phyloP scores from a whole-genome alignment of 2,888 invertebrate species.

The Eupithecia subumbrata region DNA sequence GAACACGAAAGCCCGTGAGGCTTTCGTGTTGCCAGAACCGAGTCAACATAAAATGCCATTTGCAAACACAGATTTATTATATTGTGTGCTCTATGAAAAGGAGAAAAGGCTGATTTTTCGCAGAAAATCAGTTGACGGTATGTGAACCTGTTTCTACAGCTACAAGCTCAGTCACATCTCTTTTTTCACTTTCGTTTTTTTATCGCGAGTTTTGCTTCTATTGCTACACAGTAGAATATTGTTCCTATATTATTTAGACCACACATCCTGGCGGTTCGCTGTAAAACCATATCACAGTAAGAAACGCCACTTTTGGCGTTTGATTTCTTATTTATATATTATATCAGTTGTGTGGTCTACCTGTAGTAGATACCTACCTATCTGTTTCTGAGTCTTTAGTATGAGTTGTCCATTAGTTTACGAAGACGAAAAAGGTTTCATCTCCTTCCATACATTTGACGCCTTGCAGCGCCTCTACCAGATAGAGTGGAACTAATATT shows the following conservation, averaged over 20 bases:
- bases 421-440: too few species aligned
- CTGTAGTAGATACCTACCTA: constrained; percentile 29
- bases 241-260: too few species aligned
- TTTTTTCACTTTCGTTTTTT: constrained; percentile 46
- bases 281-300: too few species aligned
- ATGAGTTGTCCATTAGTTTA: too few species aligned
- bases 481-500: too few species aligned
- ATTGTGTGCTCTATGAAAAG: constrained; percentile 21
- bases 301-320: too few species aligned
- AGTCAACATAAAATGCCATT: constrained; percentile 27
- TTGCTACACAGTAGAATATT: constrained; percentile 24
- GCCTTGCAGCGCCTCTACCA: too few species aligned
- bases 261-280: too few species aligned
- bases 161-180: constrained; percentile 35
- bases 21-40: constrained; percentile 34
- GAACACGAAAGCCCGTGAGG: constrained; percentile 34
- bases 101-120: constrained; percentile 20
- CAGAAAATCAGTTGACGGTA: constrained; percentile 19
- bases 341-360: too few species aligned
- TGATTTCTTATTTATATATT: too few species aligned
- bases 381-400: too few species aligned
- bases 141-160: neutral
- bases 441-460: too few species aligned
- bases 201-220: constrained; percentile 35
- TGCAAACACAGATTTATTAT: constrained; percentile 21